phyloP scores from a whole-genome alignment of 2,797 vertebrate species.

The Danionella dracula region DNA sequence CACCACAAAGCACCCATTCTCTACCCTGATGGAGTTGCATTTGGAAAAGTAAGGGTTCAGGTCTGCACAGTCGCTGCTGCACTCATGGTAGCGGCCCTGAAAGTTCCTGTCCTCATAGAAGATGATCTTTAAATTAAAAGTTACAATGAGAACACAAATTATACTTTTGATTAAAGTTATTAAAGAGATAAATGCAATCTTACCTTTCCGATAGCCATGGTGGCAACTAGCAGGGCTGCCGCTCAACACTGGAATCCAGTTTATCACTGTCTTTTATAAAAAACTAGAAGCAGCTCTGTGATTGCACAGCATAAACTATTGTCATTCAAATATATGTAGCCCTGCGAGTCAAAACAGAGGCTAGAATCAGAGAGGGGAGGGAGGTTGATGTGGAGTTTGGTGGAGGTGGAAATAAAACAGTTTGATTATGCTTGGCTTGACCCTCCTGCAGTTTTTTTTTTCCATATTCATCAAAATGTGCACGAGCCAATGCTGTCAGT shows the following conservation, averaged over 20 bases:
- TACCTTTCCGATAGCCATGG: slow-evolving; percentile 50
- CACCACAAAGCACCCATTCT: slow-evolving; percentile 63
- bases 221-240: slow-evolving; percentile 42
- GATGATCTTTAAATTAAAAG: slow-evolving; percentile 53
- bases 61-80: slow-evolving; percentile 51
- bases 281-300: slow-evolving; percentile 52
- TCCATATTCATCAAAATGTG: slow-evolving; percentile 51
- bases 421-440: slow-evolving; percentile 55
- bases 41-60: slow-evolving; percentile 44
- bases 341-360: slow-evolving; percentile 25
- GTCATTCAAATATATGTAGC: slow-evolving; percentile 39
- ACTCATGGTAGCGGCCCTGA: slow-evolving; percentile 53
- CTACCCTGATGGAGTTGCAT: slow-evolving; percentile 63
- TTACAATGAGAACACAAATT: neutral
- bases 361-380: slow-evolving; percentile 1
- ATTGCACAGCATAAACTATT: slow-evolving; percentile 58
- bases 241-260: slow-evolving; percentile 45
- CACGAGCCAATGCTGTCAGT: slow-evolving; percentile 7
- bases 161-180: neutral
- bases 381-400: too few species aligned
- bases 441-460: slow-evolving; percentile 52
- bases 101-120: slow-evolving; percentile 68
- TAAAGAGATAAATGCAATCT: neutral
- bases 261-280: slow-evolving; percentile 59
- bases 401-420: slow-evolving; percentile 10